Conservation (phyloP, 1,140 invertebrate species). For the Drosophila parvula region DNA sequence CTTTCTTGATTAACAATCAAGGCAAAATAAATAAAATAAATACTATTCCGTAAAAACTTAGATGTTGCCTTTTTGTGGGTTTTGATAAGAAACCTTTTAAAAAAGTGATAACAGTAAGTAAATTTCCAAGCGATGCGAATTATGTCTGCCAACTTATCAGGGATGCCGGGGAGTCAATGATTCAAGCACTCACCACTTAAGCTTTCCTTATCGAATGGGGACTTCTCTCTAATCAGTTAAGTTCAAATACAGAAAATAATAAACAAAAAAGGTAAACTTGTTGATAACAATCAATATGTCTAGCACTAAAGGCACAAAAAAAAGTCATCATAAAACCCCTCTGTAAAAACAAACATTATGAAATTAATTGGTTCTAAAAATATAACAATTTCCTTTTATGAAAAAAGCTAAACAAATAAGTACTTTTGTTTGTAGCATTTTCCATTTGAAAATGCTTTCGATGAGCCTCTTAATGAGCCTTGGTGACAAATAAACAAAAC, state of each 20-base stretch:
- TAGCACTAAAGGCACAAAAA: neutral
- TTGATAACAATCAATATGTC: neutral
- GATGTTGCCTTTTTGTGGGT: neutral
- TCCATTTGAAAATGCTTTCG: neutral
- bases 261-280: neutral
- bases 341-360: slow-evolving; percentile 1
- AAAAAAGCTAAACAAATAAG: neutral
- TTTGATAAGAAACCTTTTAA: neutral
- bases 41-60: neutral
- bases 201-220: slow-evolving; percentile 4
- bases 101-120: neutral
- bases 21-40: neutral
- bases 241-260: neutral
- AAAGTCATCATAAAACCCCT: neutral
- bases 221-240: slow-evolving; percentile 10
- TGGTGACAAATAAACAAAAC: neutral
- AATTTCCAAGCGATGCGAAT: neutral
- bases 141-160: slow-evolving; percentile 23
- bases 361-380: neutral
- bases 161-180: slow-evolving; percentile 5
- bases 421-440: neutral
- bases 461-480: neutral
- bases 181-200: neutral
- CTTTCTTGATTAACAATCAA: neutral
- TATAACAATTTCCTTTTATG: neutral